Conservation (phyloP, 2,797 vertebrate species). For the Brotogeris chrysoptera region DNA sequence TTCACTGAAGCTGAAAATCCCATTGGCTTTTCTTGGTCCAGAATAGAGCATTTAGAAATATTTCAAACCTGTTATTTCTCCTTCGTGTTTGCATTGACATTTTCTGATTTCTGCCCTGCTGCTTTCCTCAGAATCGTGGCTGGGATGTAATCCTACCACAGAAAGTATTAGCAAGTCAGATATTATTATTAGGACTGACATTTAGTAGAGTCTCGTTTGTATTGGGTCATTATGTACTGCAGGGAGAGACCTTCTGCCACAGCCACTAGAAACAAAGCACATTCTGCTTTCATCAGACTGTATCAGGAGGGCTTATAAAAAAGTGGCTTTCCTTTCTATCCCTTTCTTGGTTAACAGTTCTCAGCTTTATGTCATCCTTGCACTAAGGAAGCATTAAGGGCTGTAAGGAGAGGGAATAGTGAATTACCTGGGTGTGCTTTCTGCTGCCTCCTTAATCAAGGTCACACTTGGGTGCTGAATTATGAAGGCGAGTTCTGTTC, state of each 20-base stretch:
- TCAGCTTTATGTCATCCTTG: not conserved
- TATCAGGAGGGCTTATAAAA: not conserved
- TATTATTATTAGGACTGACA: not conserved
- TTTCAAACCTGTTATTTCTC: constrained; percentile 24
- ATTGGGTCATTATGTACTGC: not conserved
- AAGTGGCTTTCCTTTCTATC: not conserved
- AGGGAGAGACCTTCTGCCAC: not conserved
- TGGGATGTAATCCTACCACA: not conserved
- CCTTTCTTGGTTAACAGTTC: not conserved
- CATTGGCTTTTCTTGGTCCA: not conserved
- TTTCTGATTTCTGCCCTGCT: not conserved
- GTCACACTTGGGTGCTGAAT: not conserved
- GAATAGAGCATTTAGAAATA: constrained; percentile 5
- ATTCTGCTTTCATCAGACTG: not conserved
- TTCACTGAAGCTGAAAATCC: not conserved
- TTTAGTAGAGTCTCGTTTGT: not conserved
- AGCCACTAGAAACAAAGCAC: not conserved
- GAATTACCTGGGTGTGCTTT: not conserved
- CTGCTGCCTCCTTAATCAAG: not conserved
- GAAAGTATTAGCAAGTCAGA: not conserved
- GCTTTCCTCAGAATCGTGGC: not conserved
- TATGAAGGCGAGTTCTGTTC: not conserved
- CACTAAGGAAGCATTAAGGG: not conserved
- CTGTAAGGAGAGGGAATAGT: not conserved
- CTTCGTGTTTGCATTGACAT: constrained; percentile 36